A percentile compares a stretch with the other conserved stretches of the same genome.
phyloP scores from a whole-genome alignment of 2,888 invertebrate species.

The Diaprepes abbreviatus region DNA sequence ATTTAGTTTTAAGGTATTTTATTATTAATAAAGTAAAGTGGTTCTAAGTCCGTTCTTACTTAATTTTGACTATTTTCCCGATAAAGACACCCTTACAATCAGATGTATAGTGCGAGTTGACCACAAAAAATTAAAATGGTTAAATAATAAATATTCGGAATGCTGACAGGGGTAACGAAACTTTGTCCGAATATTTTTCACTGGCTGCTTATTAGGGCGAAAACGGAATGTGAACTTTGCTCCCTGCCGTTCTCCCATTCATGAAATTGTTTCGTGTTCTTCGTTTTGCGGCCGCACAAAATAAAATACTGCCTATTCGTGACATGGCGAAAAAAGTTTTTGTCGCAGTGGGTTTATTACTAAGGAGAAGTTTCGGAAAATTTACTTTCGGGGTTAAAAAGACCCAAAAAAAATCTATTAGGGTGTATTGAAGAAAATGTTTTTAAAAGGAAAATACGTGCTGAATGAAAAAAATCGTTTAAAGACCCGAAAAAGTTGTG shows the following conservation, averaged over 20 bases:
- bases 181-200: slow-evolving; percentile 42
- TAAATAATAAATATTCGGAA: slow-evolving; percentile 39
- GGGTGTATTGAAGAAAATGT: slow-evolving; percentile 3
- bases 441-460: slow-evolving; percentile 8
- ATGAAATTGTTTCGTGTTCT: slow-evolving; percentile 49
- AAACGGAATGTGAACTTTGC: slow-evolving; percentile 43
- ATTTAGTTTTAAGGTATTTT: no score
- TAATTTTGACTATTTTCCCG: no score
- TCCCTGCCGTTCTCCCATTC: slow-evolving; percentile 39
- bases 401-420: slow-evolving; percentile 18
- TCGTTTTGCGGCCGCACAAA: slow-evolving; percentile 45
- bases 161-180: slow-evolving; percentile 37
- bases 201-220: slow-evolving; percentile 46
- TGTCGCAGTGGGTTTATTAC: slow-evolving; percentile 46
- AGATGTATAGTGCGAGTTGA: slow-evolving; percentile 9
- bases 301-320: slow-evolving; percentile 47
- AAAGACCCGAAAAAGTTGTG: background rate
- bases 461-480: background rate
- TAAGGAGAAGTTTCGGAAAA: slow-evolving; percentile 18
- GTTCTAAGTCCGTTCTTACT: no score
- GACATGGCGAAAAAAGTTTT: slow-evolving; percentile 46
- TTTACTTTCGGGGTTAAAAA: slow-evolving; percentile 6
- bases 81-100: no score
- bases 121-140: slow-evolving; percentile 2
- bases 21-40: no score